Conservation (phyloP, 2,113 vertebrate genomes). For the Callopanchax toddi region DNA sequence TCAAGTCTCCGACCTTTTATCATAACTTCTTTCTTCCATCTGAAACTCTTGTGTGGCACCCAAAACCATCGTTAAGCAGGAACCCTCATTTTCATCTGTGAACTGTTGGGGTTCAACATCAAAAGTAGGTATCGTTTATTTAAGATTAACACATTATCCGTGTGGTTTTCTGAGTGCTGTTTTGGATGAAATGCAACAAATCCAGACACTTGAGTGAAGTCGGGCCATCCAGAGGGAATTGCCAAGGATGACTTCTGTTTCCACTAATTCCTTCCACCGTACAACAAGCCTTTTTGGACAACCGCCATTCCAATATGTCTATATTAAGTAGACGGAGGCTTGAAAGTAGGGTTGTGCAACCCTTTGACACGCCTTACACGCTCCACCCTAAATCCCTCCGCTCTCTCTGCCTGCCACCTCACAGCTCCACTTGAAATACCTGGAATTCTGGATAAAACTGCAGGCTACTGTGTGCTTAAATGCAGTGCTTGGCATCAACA, state of each 20-base stretch:
- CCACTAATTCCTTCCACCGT: slow-evolving; percentile 87
- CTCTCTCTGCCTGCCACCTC: slow-evolving; percentile 27
- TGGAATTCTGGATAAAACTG: slow-evolving; percentile 45
- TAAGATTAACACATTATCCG: slow-evolving; percentile 28
- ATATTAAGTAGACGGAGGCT: slow-evolving; percentile 73
- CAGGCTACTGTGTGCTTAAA: slow-evolving; percentile 40
- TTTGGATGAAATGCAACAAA: slow-evolving; percentile 79
- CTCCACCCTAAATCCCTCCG: slow-evolving; percentile 55
- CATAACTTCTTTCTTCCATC: slow-evolving; percentile 69
- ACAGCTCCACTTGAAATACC: slow-evolving; percentile 23
- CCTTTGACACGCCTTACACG: slow-evolving; percentile 45
- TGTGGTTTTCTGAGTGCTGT: slow-evolving; percentile 37
- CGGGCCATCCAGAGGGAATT: slow-evolving; percentile 87
- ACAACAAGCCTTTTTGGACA: slow-evolving; percentile 89
- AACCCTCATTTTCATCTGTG: slow-evolving; percentile 73
- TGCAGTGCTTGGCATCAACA: slow-evolving; percentile 30
- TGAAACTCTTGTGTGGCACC: slow-evolving; percentile 72
- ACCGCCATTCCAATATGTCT: slow-evolving; percentile 87
- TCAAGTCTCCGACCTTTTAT: slow-evolving; percentile 74
- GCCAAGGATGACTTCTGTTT: slow-evolving; percentile 94
- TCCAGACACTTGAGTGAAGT: slow-evolving; percentile 86
- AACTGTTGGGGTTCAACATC: slow-evolving; percentile 80
- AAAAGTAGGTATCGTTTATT: slow-evolving; percentile 79
- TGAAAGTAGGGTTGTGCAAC: slow-evolving; percentile 69
- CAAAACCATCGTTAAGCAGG: slow-evolving; percentile 79